Evolutionary conservation across 2,888 invertebrate species (phyloP).

Genomic region (Bhutanitis thaidina): DNA sequence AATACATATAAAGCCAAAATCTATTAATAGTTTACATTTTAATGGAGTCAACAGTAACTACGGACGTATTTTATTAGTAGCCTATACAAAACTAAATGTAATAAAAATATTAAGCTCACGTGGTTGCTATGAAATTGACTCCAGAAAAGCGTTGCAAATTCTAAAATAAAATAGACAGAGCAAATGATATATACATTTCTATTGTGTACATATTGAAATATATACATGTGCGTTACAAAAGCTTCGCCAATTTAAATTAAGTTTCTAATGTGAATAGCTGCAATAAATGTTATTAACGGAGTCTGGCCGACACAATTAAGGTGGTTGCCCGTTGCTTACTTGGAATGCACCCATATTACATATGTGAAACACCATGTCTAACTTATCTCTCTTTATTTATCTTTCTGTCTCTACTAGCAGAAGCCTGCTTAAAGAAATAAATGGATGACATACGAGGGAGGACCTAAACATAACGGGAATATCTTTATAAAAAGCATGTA

Average conservation of each 20-base stretch:
- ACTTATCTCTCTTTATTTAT: too few species aligned
- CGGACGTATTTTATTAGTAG: not conserved
- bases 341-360: too few species aligned
- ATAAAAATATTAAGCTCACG: not conserved
- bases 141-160: slow-evolving; percentile 32
- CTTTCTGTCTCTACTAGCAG: too few species aligned
- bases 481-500: too few species aligned
- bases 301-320: too few species aligned
- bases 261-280: not conserved
- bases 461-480: too few species aligned
- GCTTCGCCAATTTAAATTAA: not conserved
- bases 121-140: not conserved
- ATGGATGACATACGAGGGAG: too few species aligned
- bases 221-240: slow-evolving; percentile 1
- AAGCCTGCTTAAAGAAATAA: too few species aligned
- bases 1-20: not conserved
- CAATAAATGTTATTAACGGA: too few species aligned
- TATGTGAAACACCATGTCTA: too few species aligned
- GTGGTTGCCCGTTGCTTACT: too few species aligned
- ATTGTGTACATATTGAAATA: slow-evolving; percentile 24
- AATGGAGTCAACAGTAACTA: not conserved
- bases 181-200: slow-evolving; percentile 5
- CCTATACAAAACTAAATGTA: not conserved
- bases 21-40: not conserved
- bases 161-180: slow-evolving; percentile 26